Evolutionary conservation across 2,888 invertebrate species (phyloP).

Genomic region (Macrophya annulata): DNA sequence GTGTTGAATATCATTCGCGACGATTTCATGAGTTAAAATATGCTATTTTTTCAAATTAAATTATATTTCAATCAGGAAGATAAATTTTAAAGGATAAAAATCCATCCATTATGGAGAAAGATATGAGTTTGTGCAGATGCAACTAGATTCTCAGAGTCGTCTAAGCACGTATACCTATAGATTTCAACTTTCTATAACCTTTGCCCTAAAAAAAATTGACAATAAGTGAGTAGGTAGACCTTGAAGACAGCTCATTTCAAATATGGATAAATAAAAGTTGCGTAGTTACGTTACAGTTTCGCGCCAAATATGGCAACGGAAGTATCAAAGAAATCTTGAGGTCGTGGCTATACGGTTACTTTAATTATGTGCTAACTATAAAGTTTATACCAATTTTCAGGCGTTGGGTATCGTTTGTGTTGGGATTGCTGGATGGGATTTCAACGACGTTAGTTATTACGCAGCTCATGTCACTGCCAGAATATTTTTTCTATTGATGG

Average conservation of each 20-base stretch:
- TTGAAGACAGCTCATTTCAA: not conserved
- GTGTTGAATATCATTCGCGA: not conserved
- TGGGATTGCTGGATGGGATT: constrained; percentile 86
- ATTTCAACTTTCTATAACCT: not conserved
- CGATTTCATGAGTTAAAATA: not conserved
- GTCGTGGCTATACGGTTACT: not conserved
- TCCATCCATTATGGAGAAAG: no score
- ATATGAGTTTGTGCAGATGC: not conserved
- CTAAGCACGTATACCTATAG: not conserved
- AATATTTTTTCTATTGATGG: constrained; percentile 88
- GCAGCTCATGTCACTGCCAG: constrained; percentile 78
- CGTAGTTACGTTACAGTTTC: not conserved
- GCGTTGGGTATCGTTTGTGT: constrained; percentile 89
- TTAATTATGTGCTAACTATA: not conserved
- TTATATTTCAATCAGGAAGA: no score
- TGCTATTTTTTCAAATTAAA: no score
- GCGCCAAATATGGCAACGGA: not conserved
- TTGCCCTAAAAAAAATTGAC: not conserved
- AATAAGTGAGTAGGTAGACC: not conserved
- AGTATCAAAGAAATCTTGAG: not conserved
- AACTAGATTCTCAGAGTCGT: not conserved
- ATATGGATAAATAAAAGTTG: not conserved
- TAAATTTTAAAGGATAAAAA: no score
- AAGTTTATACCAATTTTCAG: constrained; percentile 80
- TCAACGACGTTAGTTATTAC: constrained; percentile 75